These are phyloP conservation scores for Typhlichthys subterraneus DNA, from an alignment of 2,797 vertebrate genomes.

Conservation along the genomic window DNA sequence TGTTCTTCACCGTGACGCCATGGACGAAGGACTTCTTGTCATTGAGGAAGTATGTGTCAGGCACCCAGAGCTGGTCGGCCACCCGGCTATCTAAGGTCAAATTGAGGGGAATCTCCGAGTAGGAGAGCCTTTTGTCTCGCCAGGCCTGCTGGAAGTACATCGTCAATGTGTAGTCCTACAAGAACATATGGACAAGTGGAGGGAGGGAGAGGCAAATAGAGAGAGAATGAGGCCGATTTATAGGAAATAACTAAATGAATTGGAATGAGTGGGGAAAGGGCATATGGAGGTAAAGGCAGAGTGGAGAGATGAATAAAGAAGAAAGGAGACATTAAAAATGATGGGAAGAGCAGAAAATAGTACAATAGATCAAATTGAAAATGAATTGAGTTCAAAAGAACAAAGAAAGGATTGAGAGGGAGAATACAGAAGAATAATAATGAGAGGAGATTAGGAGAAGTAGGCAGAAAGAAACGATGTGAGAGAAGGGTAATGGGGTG, in stretches of 20 bases:
- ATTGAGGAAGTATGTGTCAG: constrained; percentile 97
- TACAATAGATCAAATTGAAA: background rate
- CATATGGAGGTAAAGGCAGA: background rate
- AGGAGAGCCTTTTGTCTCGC: constrained; percentile 96
- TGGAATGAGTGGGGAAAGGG: background rate
- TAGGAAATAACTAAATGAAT: background rate
- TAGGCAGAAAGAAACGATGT: background rate
- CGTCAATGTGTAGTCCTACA: constrained; percentile 96
- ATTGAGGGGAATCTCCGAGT: constrained; percentile 97
- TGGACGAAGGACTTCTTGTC: constrained; percentile 99
- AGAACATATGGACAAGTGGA: constrained; percentile 33
- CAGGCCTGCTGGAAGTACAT: constrained; percentile 99
- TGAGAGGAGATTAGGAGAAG: constrained; percentile 3
- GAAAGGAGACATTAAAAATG: background rate
- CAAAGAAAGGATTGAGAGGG: constrained; percentile 5
- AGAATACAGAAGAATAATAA: background rate
- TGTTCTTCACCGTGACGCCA: constrained; percentile 98
- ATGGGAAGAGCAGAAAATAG: background rate
- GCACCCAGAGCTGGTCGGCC: constrained; percentile 98
- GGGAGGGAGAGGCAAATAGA: constrained; percentile 8
- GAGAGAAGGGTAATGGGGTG: background rate
- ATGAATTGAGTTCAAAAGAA: constrained; percentile 6
- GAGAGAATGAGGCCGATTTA: background rate
- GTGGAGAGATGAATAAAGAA: too few species aligned
- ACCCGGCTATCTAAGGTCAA: constrained; percentile 97